Evolutionary conservation across 1,140 invertebrate genomes (phyloP).

Genomic region (Listronotus oregonensis): DNA sequence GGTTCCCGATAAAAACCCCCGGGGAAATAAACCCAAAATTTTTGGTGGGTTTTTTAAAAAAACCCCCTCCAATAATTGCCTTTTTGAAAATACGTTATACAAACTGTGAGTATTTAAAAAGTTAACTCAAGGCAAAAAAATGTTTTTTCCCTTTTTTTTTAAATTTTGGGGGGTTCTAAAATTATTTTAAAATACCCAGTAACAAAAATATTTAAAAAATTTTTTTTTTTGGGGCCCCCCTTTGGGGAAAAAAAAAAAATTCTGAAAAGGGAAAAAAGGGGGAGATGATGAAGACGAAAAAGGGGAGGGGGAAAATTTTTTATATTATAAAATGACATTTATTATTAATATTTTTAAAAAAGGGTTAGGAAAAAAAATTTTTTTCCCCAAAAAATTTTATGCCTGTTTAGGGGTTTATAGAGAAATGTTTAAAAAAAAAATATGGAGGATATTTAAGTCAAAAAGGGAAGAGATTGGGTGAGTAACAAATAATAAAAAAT

Average conservation of each 20-base stretch:
- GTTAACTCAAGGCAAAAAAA: too few relatives aligned
- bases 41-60: too few relatives aligned
- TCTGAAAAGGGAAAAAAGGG: not conserved
- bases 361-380: conserved; percentile 70
- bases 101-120: too few relatives aligned
- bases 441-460: conserved; percentile 57
- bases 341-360: conserved; percentile 64
- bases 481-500: conserved; percentile 5
- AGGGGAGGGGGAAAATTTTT: conserved; percentile 51
- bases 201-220: not conserved
- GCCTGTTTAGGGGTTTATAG: conserved; percentile 66
- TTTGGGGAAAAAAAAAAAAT: not conserved
- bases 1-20: too few relatives aligned
- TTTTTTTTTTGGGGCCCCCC: not conserved
- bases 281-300: conserved; percentile 46
- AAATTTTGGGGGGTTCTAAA: conserved; percentile 3
- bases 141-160: not conserved
- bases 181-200: not conserved
- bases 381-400: conserved; percentile 68
- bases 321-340: conserved; percentile 68
- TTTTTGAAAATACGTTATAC: too few relatives aligned
- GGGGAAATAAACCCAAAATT: too few relatives aligned
- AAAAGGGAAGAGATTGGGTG: conserved; percentile 63
- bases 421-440: conserved; percentile 54
- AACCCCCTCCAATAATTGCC: too few relatives aligned